A percentile compares a stretch with the other conserved stretches of the same genome.
Evolutionary conservation across 2,888 invertebrate genomes (phyloP).

Genomic region (Luperina nickerlii): DNA sequence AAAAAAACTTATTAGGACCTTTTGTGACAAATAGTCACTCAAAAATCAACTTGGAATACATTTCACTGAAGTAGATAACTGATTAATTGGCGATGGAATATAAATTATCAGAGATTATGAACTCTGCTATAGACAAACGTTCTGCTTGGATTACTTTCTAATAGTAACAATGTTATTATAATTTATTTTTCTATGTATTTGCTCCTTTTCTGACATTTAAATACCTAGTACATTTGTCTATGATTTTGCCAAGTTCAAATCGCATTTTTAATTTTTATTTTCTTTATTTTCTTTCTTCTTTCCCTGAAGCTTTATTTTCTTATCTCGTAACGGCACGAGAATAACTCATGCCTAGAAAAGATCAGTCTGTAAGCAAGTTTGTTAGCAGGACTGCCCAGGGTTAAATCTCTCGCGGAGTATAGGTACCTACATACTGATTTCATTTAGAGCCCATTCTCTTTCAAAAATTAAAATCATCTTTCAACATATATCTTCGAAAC

Average conservation of each 20-base stretch:
- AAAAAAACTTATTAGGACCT: not conserved
- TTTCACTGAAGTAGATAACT: too few species aligned
- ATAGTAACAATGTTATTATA: not conserved
- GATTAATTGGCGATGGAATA: too few species aligned
- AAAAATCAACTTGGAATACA: too few species aligned
- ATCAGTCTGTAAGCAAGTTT: not conserved
- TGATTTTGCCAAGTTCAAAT: not conserved
- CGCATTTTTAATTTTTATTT: too few species aligned
- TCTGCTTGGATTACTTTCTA: not conserved
- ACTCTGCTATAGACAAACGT: not conserved
- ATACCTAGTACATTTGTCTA: not conserved
- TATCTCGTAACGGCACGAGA: not conserved
- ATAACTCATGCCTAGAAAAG: not conserved
- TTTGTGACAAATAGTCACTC: too few species aligned
- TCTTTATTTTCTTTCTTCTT: too few species aligned
- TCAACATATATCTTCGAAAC: constrained; percentile 27
- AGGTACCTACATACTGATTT: too few species aligned
- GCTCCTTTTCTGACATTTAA: not conserved
- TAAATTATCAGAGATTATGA: too few species aligned
- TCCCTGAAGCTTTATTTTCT: not conserved
- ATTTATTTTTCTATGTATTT: not conserved
- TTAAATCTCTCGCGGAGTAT: not conserved
- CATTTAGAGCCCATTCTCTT: not conserved
- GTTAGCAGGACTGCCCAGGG: not conserved
- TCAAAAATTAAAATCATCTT: constrained; percentile 22